Evolutionary conservation across 2,797 vertebrate species (phyloP).

Genomic region (Sciurus vulgaris): DNA sequence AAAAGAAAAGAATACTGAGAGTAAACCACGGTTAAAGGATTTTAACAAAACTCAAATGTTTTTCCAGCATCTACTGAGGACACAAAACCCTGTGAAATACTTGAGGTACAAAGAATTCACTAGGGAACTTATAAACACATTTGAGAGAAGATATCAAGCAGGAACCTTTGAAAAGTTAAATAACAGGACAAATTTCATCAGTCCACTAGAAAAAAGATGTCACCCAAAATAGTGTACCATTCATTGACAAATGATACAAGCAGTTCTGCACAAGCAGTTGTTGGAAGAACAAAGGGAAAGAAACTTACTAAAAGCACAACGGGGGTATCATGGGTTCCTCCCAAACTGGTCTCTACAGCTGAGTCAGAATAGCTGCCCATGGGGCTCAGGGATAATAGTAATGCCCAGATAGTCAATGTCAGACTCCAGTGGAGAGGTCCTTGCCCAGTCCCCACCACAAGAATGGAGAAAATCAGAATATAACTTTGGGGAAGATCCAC

Average conservation of each 20-base stretch:
- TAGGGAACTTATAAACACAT: background rate
- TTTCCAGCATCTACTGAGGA: background rate
- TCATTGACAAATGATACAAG: too few relatives aligned
- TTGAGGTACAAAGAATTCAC: background rate
- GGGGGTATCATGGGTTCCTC: background rate
- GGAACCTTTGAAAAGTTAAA: constrained; percentile 5
- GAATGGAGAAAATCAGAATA: background rate
- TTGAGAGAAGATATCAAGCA: background rate
- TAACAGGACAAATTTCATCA: rapidly evolving
- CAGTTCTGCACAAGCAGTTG: too few relatives aligned
- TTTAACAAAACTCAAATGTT: background rate
- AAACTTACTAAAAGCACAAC: background rate
- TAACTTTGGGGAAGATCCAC: background rate
- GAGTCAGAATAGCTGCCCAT: rapidly evolving
- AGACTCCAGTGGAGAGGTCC: background rate
- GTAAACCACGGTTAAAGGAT: background rate
- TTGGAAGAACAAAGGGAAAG: background rate
- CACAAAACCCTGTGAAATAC: background rate
- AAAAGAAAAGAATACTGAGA: background rate
- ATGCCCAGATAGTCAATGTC: background rate
- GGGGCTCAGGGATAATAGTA: background rate
- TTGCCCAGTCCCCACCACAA: background rate
- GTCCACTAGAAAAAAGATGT: background rate
- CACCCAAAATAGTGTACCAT: background rate
- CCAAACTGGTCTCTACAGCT: background rate